Evolutionary conservation across 2,113 vertebrate species (phyloP).

Genomic region (Eulacestoma nigropectus): DNA sequence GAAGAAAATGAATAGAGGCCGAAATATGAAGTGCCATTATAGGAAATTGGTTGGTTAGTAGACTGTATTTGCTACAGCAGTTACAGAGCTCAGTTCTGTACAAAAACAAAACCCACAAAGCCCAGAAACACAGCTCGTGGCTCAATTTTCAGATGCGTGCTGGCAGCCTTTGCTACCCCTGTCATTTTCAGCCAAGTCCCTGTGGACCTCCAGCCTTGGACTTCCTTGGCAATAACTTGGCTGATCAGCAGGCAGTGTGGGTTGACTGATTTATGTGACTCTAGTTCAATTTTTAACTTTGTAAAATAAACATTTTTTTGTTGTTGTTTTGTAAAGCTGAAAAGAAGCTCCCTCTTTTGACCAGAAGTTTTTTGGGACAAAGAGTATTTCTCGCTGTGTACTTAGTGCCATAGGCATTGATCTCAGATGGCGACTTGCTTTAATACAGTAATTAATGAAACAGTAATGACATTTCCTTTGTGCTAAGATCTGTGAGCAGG

Average conservation of each 20-base stretch:
- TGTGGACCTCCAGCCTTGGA: not conserved
- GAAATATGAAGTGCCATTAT: constrained; percentile 18
- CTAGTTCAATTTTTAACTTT: not conserved
- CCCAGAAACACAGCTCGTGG: not conserved
- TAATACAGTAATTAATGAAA: constrained; percentile 57
- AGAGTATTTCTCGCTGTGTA: not conserved
- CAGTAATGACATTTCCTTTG: constrained; percentile 8
- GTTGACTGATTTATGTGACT: constrained; percentile 3
- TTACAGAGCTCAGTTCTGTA: not conserved
- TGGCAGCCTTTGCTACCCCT: not conserved
- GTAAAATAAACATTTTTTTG: not conserved
- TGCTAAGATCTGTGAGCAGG: not conserved
- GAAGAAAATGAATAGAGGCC: not conserved
- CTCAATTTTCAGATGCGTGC: not conserved
- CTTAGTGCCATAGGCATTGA: not conserved
- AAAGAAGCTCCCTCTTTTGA: not conserved
- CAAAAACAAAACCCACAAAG: not conserved
- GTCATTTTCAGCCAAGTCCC: not conserved
- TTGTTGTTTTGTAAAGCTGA: not conserved
- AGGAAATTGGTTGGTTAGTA: constrained; percentile 23
- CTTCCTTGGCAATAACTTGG: not conserved
- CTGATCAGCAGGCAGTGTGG: not conserved
- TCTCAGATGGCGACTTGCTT: not conserved
- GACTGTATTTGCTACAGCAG: not conserved
- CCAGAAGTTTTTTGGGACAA: not conserved